Evolutionary conservation across 2,113 vertebrate genomes (phyloP).

Genomic region (Hippolais icterina): DNA sequence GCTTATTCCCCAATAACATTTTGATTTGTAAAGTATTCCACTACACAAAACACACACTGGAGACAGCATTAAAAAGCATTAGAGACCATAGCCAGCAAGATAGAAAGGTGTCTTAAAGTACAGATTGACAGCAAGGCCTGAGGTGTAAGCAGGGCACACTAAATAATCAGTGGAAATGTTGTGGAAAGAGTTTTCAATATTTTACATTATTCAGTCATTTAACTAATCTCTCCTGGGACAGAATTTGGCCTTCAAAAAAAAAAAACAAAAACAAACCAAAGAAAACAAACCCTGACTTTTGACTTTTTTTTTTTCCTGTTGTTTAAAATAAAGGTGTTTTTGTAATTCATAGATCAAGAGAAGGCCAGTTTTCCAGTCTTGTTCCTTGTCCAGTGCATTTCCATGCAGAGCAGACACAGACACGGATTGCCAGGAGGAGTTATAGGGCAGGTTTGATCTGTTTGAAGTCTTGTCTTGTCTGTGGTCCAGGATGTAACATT

Average conservation of each 20-base stretch:
- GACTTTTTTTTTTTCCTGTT: not conserved
- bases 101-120: constrained; percentile 30
- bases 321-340: not conserved
- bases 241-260: not conserved
- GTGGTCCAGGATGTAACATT: not conserved
- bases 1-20: constrained; percentile 64
- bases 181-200: not conserved
- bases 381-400: not conserved
- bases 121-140: not conserved
- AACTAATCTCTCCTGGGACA: not conserved
- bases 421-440: not conserved
- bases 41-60: constrained; percentile 65
- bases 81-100: constrained; percentile 36
- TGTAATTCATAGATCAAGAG: not conserved
- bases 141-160: not conserved
- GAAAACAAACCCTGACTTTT: not conserved
- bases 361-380: not conserved
- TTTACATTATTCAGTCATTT: not conserved
- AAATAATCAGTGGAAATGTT: not conserved
- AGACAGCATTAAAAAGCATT: constrained; percentile 72
- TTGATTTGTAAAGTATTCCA: constrained; percentile 68
- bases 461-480: not conserved
- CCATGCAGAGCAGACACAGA: not conserved
- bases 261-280: too few species aligned
- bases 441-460: not conserved